Conservation (phyloP, 2,888 invertebrate genomes). For the Onthophagus sagittarius region DNA sequence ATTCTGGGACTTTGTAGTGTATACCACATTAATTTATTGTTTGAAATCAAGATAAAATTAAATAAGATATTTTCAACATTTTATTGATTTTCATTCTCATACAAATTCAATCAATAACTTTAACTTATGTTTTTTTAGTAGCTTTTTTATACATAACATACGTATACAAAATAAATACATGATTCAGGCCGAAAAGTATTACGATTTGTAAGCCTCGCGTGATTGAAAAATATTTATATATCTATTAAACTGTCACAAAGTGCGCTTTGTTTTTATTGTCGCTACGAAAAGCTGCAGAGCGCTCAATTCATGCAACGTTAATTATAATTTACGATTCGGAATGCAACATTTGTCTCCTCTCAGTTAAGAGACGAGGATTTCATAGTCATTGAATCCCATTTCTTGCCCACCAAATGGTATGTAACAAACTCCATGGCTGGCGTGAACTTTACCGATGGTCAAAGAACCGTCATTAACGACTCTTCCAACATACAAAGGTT, state of each 20-base stretch:
- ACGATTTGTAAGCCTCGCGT: neutral
- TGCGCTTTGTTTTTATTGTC: neutral
- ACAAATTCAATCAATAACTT: neutral
- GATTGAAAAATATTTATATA: neutral
- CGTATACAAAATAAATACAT: neutral
- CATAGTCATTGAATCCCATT: slow-evolving; percentile 74
- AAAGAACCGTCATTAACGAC: slow-evolving; percentile 72
- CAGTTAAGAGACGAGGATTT: slow-evolving; percentile 57
- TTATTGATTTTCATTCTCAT: neutral
- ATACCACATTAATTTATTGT: too few relatives aligned
- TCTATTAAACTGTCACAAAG: neutral
- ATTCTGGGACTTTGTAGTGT: too few relatives aligned
- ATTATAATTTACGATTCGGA: neutral
- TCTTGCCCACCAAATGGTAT: slow-evolving; percentile 80
- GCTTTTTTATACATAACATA: neutral
- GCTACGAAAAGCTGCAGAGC: neutral
- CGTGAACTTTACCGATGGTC: slow-evolving; percentile 80
- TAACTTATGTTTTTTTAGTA: neutral
- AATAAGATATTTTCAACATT: neutral
- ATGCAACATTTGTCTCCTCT: neutral
- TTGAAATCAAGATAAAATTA: too few relatives aligned
- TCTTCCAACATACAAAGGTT: slow-evolving; percentile 74
- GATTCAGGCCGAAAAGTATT: neutral
- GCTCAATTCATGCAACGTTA: neutral
- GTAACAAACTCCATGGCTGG: slow-evolving; percentile 77